Conservation (phyloP, 2,113 vertebrate genomes). For the Pantherophis guttatus region DNA sequence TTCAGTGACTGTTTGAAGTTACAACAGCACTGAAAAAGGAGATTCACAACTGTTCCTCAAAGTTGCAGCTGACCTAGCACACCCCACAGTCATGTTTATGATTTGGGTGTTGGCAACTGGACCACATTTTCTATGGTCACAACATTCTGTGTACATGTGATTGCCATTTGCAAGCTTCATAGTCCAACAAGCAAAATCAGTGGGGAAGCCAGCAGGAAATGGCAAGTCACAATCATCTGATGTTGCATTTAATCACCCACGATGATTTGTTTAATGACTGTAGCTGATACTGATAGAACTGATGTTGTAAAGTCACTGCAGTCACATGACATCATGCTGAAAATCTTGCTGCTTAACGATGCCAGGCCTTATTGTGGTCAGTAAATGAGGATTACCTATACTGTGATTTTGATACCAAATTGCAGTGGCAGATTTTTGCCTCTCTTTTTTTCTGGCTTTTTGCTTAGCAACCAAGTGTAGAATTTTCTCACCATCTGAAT, state of each 20-base stretch:
- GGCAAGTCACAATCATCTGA: background rate
- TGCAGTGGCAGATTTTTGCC: background rate
- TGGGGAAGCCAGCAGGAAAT: background rate
- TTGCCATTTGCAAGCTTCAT: background rate
- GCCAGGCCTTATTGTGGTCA: background rate
- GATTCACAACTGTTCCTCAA: background rate
- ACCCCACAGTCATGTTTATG: background rate
- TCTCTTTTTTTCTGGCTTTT: background rate
- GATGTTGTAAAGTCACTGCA: background rate
- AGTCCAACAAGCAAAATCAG: background rate
- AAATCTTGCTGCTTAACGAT: background rate
- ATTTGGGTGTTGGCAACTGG: background rate
- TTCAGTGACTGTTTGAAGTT: background rate
- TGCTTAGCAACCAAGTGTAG: background rate
- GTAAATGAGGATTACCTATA: background rate
- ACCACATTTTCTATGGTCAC: background rate
- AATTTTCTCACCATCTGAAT: background rate
- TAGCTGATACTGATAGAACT: background rate
- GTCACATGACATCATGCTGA: background rate
- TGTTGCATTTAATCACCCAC: background rate
- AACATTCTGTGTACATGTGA: background rate
- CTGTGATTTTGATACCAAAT: background rate
- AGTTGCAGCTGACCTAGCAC: background rate
- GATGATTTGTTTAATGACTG: background rate
- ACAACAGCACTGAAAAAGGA: background rate